phyloP scores from a whole-genome alignment of 2,888 invertebrate species.

The Trisateles emortualis region DNA sequence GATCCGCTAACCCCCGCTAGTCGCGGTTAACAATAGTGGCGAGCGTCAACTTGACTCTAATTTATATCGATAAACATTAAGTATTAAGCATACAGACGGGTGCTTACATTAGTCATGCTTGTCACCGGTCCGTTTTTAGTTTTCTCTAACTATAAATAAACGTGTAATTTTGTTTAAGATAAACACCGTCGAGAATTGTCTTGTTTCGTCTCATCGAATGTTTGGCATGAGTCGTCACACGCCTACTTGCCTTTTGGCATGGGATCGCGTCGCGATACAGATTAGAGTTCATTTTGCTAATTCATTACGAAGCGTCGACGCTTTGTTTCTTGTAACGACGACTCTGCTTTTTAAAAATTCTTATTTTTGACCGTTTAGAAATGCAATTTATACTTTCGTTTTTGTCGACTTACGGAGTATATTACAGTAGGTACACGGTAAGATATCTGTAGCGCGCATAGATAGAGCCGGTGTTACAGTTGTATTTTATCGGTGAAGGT shows the following conservation, averaged over 20 bases:
- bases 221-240: slow-evolving; percentile 71
- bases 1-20: slow-evolving; percentile 41
- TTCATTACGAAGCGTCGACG: slow-evolving; percentile 56
- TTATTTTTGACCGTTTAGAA: slow-evolving; percentile 16
- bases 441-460: background rate
- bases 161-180: slow-evolving; percentile 48
- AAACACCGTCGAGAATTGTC: slow-evolving; percentile 58
- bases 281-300: slow-evolving; percentile 58
- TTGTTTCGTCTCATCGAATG: slow-evolving; percentile 61
- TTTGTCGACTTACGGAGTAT: slow-evolving; percentile 18
- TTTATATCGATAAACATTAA: slow-evolving; percentile 31
- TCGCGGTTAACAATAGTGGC: slow-evolving; percentile 48
- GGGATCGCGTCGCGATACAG: slow-evolving; percentile 57
- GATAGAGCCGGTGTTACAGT: slow-evolving; percentile 7
- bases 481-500: slow-evolving; percentile 37
- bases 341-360: slow-evolving; percentile 24
- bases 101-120: slow-evolving; percentile 37
- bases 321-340: slow-evolving; percentile 26
- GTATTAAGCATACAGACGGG: slow-evolving; percentile 27
- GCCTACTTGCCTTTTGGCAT: slow-evolving; percentile 69
- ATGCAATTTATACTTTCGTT: slow-evolving; percentile 23
- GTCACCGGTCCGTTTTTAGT: slow-evolving; percentile 52
- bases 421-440: no score
- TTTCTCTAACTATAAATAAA: slow-evolving; percentile 47
- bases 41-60: slow-evolving; percentile 43